Conservation (phyloP, 1,140 invertebrate genomes). For the Trichonephila clavata region DNA sequence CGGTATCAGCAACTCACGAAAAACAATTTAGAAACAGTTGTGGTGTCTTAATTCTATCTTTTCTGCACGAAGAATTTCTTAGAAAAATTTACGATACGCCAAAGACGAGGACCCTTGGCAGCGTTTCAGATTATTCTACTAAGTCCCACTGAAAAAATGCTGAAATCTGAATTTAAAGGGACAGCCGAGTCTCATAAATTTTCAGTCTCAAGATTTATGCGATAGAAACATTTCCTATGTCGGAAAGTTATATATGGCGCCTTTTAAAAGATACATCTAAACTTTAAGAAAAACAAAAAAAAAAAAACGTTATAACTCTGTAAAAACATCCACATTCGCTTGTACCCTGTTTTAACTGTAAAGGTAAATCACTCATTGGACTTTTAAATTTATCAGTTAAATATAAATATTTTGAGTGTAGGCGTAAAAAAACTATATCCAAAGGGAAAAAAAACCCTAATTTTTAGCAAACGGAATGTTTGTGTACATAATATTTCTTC, state of each 20-base stretch:
- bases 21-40: slow-evolving; percentile 12
- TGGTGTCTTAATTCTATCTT: slow-evolving; percentile 4
- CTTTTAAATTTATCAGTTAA: neutral
- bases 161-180: slow-evolving; percentile 31
- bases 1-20: neutral
- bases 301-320: neutral
- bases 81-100: neutral
- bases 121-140: neutral
- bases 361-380: neutral
- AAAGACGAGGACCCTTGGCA: neutral
- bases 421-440: neutral
- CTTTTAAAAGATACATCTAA: neutral
- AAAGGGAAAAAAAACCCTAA: too few species aligned
- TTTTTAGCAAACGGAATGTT: too few species aligned
- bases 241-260: neutral
- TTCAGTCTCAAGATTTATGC: neutral
- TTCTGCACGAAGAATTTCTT: neutral
- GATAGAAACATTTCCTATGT: neutral
- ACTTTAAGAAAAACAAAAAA: neutral
- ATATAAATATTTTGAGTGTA: neutral
- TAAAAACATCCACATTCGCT: neutral
- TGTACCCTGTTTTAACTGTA: neutral
- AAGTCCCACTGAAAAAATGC: neutral
- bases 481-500: too few species aligned
- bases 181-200: slow-evolving; percentile 6